Base-by-base conservation (phyloP, 2,888 invertebrate genomes). In the Drosophila tanythrix region DNA sequence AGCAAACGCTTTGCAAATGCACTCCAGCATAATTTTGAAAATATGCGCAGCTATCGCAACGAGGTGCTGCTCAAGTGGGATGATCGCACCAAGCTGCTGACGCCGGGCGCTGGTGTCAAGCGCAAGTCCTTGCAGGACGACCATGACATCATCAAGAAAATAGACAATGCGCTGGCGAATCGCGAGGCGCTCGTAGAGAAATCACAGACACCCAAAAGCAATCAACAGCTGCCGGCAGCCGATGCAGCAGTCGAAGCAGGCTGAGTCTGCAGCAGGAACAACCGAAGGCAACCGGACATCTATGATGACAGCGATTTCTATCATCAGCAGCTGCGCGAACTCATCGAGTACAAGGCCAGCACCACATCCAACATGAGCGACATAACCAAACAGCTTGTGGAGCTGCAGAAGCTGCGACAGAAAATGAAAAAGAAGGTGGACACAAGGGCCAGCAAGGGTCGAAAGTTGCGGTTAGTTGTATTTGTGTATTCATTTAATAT, bases 301-400 rank as follows among this genome's bases (percentile, higher is more conserved):
- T 99, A 98, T 93, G 99, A 99, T 92, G 99, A 99, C 91, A 97
- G 97, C 88, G 99, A 99, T 92, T 99, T 99, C 92, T 99, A 99
- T 93, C 98, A 99, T 93, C 97, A 98, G 89, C 94, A 99, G 63
- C 93, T 99, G 51, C 94, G 98, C 75, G 98, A 99, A 92, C 94
- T 99, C 46, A 98, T 99, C 76, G 98, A 99, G 92, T 96, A 96
- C 78, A 98, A 98, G 93, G 96, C 98, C 0, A 95, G 96, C 4
- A 96, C 96, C 87, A 95, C 97, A 13, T 96, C 96, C 0, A 98
- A 98, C 93, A 97, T 98, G 0, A 94, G 96, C 11, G 97, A 97
- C 83, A 94, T 98, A 51, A 97, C 97, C 91, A 95, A 97, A 79
- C 98, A 98, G 89, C 98, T 97, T 96, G 95, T 98, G 74, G 96